phyloP scores from a whole-genome alignment of 2,113 vertebrate species.

The Ammodytes marinus region DNA sequence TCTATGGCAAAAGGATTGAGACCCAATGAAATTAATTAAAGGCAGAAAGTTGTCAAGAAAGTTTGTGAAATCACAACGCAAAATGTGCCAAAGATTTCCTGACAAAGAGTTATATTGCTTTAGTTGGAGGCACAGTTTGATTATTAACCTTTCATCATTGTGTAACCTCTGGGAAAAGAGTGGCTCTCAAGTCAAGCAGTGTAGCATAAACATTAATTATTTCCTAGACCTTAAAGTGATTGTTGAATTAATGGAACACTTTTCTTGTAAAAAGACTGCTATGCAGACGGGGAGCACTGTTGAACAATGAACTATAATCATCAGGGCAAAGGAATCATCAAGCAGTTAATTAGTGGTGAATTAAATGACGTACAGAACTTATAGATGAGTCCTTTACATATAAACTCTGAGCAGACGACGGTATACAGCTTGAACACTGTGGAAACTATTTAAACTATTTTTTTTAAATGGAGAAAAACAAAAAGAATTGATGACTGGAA shows the following conservation, averaged over 20 bases:
- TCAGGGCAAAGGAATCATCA: neutral
- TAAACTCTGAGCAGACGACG: neutral
- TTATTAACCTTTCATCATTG: conserved; percentile 73
- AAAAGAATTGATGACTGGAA: neutral
- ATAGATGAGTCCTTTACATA: neutral
- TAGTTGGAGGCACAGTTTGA: conserved; percentile 52
- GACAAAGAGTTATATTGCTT: neutral
- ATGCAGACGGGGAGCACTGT: neutral
- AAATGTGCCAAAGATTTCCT: conserved; percentile 12
- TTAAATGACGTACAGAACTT: neutral
- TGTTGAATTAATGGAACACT: conserved; percentile 43
- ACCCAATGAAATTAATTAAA: neutral
- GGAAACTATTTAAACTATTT: neutral
- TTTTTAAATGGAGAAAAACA: too few relatives aligned
- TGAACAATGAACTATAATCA: neutral
- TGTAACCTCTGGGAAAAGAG: conserved; percentile 52
- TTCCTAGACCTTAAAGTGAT: conserved; percentile 56
- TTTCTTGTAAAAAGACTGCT: neutral
- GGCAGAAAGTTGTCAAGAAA: neutral
- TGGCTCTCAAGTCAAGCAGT: conserved; percentile 17
- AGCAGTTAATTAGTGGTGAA: neutral
- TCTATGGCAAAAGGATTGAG: neutral
- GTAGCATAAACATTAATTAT: conserved; percentile 61
- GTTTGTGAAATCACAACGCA: neutral
- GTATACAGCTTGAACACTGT: neutral